These are phyloP conservation scores for Hyperoplus lanceolatus DNA, from an alignment of 2,797 vertebrate species.

Conservation along the genomic window DNA sequence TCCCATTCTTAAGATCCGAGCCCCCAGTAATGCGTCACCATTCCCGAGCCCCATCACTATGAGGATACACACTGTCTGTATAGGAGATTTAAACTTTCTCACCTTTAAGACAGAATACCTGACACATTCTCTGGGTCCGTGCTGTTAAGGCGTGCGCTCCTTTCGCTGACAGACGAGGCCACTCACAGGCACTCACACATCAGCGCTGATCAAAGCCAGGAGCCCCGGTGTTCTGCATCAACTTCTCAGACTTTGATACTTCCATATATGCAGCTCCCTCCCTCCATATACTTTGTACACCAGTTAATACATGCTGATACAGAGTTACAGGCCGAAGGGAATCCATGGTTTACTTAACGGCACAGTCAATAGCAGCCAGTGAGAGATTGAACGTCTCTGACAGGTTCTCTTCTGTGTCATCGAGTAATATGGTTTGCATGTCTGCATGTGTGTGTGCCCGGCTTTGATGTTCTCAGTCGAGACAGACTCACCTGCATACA, in stretches of 20 bases:
- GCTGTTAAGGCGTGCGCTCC: slow-evolving; percentile 52
- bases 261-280: slow-evolving; percentile 48
- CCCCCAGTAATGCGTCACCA: slow-evolving; percentile 30
- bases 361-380: slow-evolving; percentile 44
- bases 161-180: slow-evolving; percentile 75
- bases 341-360: slow-evolving; percentile 67
- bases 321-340: slow-evolving; percentile 43
- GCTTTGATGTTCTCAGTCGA: slow-evolving; percentile 63
- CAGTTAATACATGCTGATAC: slow-evolving; percentile 62
- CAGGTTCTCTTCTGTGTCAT: slow-evolving; percentile 61
- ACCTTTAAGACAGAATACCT: slow-evolving; percentile 58
- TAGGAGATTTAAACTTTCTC: slow-evolving; percentile 56
- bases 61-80: slow-evolving; percentile 58
- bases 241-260: slow-evolving; percentile 54
- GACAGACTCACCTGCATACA: slow-evolving; percentile 68
- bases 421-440: slow-evolving; percentile 52
- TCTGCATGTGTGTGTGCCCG: slow-evolving; percentile 41
- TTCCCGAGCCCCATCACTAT: slow-evolving; percentile 33
- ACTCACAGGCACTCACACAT: slow-evolving; percentile 65
- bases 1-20: slow-evolving; percentile 21
- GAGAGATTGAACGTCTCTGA: slow-evolving; percentile 63
- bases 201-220: slow-evolving; percentile 73
- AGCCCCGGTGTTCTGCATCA: slow-evolving; percentile 67
- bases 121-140: slow-evolving; percentile 60
- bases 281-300: slow-evolving; percentile 61